Conservation (phyloP, 30 jellyfish, hydroid and myxozoan genomes). For the Aurelia coerulea region DNA sequence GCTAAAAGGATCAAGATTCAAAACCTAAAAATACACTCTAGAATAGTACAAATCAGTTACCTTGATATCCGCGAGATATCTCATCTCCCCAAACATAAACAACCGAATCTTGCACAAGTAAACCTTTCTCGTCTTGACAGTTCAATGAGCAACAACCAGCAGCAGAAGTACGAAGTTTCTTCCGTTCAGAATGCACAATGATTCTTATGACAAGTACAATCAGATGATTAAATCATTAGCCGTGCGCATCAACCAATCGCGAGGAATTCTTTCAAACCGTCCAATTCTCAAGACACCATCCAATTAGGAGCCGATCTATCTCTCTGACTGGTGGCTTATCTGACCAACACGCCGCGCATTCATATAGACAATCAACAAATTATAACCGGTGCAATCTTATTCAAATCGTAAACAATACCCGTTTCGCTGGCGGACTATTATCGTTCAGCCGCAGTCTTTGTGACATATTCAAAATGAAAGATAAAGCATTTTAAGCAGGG, state of each 20-base stretch:
- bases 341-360: slow-evolving; percentile 59
- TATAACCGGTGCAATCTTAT: slow-evolving; percentile 25
- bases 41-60: too few relatives aligned
- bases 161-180: too few relatives aligned
- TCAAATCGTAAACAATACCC: slow-evolving; percentile 28
- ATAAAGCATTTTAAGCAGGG: neutral
- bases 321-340: slow-evolving; percentile 59
- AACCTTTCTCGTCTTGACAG: too few relatives aligned
- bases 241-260: neutral
- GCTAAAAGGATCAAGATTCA: too few relatives aligned
- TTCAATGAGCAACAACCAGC: too few relatives aligned
- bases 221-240: too few relatives aligned
- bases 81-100: too few relatives aligned
- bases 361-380: slow-evolving; percentile 44
- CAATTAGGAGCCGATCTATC: slow-evolving; percentile 65
- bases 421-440: slow-evolving; percentile 32
- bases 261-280: neutral
- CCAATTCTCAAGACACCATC: slow-evolving; percentile 50
- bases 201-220: too few relatives aligned
- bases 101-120: too few relatives aligned
- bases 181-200: too few relatives aligned
- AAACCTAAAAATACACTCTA: too few relatives aligned
- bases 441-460: slow-evolving; percentile 32
- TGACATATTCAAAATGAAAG: neutral
- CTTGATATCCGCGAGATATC: too few relatives aligned